phyloP scores from a whole-genome alignment of 2,797 vertebrate species.

The Bradypodion ventrale region DNA sequence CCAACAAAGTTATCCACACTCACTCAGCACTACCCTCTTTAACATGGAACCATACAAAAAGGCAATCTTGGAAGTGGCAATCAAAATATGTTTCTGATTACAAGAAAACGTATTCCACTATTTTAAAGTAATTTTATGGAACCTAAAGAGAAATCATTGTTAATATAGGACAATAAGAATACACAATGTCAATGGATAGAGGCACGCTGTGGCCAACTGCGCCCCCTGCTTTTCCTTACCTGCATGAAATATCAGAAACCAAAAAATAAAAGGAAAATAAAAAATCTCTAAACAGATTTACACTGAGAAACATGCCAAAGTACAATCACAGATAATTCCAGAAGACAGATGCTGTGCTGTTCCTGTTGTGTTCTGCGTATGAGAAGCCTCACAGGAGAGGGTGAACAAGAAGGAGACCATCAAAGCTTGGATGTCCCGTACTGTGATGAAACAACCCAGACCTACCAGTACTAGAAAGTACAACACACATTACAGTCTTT shows the following conservation, averaged over 20 bases:
- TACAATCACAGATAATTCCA: slow-evolving; percentile 83
- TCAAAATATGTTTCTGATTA: slow-evolving; percentile 71
- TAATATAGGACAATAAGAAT: slow-evolving; percentile 55
- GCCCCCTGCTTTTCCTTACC: slow-evolving; percentile 59
- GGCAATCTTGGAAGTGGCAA: slow-evolving; percentile 53
- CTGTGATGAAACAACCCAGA: slow-evolving; percentile 81
- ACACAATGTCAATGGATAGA: slow-evolving; percentile 74
- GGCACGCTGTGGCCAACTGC: slow-evolving; percentile 76
- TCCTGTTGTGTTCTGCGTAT: slow-evolving; percentile 76
- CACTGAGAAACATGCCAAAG: slow-evolving; percentile 88
- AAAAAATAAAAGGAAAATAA: slow-evolving; percentile 77
- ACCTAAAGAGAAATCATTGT: slow-evolving; percentile 69
- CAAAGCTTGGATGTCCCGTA: slow-evolving; percentile 81
- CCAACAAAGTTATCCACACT: slow-evolving; percentile 80
- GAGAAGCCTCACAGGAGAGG: slow-evolving; percentile 89
- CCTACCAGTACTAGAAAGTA: slow-evolving; percentile 76
- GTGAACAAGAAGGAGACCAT: slow-evolving; percentile 89
- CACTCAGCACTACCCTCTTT: slow-evolving; percentile 77
- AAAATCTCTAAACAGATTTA: slow-evolving; percentile 82
- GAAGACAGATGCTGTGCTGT: slow-evolving; percentile 78
- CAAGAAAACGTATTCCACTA: slow-evolving; percentile 74
- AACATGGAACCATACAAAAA: slow-evolving; percentile 81
- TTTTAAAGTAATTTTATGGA: slow-evolving; percentile 77
- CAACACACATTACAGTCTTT: slow-evolving; percentile 76
- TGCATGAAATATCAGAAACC: slow-evolving; percentile 77